Evolutionary conservation across 2,888 invertebrate genomes (phyloP), one percentile per base, ranked within the genome.

Genomic region (Apamea monoglypha): DNA sequence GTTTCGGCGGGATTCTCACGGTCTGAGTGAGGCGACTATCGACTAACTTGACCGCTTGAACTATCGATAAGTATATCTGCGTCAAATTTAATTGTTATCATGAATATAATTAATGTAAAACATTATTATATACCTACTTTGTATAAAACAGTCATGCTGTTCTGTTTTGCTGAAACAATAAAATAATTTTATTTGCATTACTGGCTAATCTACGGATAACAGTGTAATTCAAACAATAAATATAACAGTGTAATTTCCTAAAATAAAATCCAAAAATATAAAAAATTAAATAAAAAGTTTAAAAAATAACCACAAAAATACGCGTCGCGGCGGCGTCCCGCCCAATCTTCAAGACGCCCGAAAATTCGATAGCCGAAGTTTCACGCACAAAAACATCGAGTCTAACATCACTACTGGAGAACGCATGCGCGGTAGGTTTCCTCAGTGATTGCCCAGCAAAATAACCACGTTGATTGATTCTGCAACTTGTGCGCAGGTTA

Each of bases 381-480:
- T 68, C 77, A 80, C 75, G 78, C 82, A 86, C 83, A 81, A 90
- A 86, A 90, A 86, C 84, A 84, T 83, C 70, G 87, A 78, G 80
- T 83, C 81, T 88, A 89, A 89, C 95, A 92, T 91, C 95, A 93
- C 95, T 96, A 95, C 78, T 85, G 63, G 78, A 74, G 79, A 85
- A 92, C 96, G 96, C 96, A 94, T 95, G 96, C 96, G 96, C 93
- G 91, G 70, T 89, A 79, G 78, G 81, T 81, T 88, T 89, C 86
- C 88, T 85, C 89, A 92, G 92, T 92, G 92, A 94, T 93, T 92
- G 94, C 95, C 93, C 94, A 94, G 94, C 94, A 94, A 93, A 94
- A 93, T 94, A 92, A 92, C 92, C 92, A 93, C 94, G 95, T 95
- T 96, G 96, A 96, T 96, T 96, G 96, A 96, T 96, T 96, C 96